phyloP scores from a whole-genome alignment of 2,113 vertebrate species.

The Tauraco erythrolophus region DNA sequence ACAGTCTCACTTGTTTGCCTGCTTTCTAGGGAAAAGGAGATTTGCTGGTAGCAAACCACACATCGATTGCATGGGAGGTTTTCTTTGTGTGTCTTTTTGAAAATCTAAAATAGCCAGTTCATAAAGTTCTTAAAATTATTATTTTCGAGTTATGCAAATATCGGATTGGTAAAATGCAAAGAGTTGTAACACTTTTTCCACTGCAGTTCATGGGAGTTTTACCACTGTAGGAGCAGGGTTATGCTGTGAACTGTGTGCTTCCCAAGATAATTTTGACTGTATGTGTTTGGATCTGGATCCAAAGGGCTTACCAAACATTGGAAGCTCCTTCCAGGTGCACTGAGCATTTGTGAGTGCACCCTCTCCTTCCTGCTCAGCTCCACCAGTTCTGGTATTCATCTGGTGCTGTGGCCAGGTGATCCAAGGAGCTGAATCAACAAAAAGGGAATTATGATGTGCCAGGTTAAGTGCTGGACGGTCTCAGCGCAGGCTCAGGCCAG shows the following conservation, averaged over 20 bases:
- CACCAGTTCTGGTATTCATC: background rate
- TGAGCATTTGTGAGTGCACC: background rate
- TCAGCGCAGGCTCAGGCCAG: background rate
- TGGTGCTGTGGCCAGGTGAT: background rate
- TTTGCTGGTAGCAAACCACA: background rate
- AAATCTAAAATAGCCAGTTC: background rate
- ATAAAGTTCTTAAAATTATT: background rate
- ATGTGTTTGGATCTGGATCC: background rate
- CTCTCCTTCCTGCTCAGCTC: background rate
- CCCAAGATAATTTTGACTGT: fast-evolving
- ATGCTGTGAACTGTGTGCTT: background rate
- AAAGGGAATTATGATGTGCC: background rate
- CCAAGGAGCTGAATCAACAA: background rate
- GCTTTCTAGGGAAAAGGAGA: background rate
- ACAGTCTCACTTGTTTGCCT: fast-evolving
- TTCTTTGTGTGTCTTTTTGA: background rate
- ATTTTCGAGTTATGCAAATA: background rate
- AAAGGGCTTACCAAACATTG: background rate
- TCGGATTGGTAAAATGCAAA: background rate
- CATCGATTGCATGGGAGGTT: background rate
- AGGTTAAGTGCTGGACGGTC: background rate
- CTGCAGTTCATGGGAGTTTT: background rate
- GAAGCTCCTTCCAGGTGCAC: background rate
- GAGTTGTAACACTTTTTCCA: background rate
- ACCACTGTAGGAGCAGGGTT: background rate